These are phyloP conservation scores for Psittacula cyanocephala DNA, from an alignment of 2,113 vertebrate genomes.

Conservation along the genomic window DNA sequence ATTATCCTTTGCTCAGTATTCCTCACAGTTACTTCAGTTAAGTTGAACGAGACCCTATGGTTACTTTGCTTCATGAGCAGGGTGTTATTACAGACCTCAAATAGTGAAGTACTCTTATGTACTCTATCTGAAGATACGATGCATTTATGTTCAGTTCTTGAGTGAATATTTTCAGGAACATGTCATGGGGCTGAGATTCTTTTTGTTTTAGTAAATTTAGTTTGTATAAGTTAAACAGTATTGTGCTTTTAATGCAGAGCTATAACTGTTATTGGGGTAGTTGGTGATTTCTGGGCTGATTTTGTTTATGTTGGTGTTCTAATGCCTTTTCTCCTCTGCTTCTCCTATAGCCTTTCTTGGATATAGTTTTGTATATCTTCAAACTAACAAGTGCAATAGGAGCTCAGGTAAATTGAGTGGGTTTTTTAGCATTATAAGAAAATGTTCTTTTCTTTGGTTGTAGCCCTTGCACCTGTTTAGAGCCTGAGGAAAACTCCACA, in stretches of 20 bases:
- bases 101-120: not conserved
- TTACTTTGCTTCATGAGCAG: not conserved
- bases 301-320: not conserved
- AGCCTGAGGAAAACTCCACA: not conserved
- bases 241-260: not conserved
- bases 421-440: not conserved
- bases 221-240: not conserved
- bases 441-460: not conserved
- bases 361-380: slow-evolving; percentile 96
- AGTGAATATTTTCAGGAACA: not conserved
- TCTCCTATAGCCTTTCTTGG: slow-evolving; percentile 88
- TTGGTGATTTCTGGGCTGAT: not conserved
- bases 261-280: not conserved
- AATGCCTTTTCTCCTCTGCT: not conserved
- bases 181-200: not conserved
- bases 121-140: not conserved
- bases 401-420: slow-evolving; percentile 83
- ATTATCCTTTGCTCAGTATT: not conserved
- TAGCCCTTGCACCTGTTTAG: not conserved
- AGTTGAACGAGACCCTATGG: too few relatives aligned
- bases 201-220: not conserved
- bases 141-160: not conserved
- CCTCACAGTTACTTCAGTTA: not conserved
- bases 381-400: slow-evolving; percentile 95
- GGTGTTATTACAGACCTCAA: not conserved